These are phyloP conservation scores for Phrynosoma platyrhinos DNA, from an alignment of 2,113 vertebrate genomes.

Conservation along the genomic window DNA sequence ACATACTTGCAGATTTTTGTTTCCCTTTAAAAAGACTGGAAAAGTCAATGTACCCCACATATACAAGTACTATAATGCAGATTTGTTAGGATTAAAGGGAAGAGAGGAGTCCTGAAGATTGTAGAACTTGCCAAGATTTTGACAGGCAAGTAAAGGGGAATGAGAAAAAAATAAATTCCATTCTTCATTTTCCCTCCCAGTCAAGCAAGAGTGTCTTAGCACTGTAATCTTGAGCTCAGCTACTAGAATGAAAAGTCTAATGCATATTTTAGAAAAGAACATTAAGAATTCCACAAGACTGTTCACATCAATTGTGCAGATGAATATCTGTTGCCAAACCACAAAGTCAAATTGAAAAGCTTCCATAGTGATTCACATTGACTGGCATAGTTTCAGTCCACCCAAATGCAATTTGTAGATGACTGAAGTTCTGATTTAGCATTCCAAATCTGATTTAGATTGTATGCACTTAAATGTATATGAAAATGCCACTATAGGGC, in stretches of 20 bases:
- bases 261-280: not conserved
- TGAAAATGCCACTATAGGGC: not conserved
- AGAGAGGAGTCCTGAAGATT: not conserved
- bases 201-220: not conserved
- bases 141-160: not conserved
- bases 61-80: not conserved
- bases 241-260: not conserved
- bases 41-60: too few relatives aligned
- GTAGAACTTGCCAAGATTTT: not conserved
- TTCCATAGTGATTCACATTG: not conserved
- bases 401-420: not conserved
- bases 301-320: too few relatives aligned
- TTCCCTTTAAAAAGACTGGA: too few relatives aligned
- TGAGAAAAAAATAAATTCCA: not conserved
- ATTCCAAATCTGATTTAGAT: not conserved
- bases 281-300: not conserved
- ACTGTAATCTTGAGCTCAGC: not conserved
- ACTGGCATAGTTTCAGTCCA: not conserved
- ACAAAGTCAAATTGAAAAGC: not conserved
- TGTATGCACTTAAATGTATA: not conserved
- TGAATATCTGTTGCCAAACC: not conserved
- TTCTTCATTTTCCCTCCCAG: not conserved
- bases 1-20: too few relatives aligned
- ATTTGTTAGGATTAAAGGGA: not conserved
- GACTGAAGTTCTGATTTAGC: not conserved